These are phyloP conservation scores for Melospiza melodia DNA, from an alignment of 2,113 vertebrate genomes.

Conservation along the genomic window DNA sequence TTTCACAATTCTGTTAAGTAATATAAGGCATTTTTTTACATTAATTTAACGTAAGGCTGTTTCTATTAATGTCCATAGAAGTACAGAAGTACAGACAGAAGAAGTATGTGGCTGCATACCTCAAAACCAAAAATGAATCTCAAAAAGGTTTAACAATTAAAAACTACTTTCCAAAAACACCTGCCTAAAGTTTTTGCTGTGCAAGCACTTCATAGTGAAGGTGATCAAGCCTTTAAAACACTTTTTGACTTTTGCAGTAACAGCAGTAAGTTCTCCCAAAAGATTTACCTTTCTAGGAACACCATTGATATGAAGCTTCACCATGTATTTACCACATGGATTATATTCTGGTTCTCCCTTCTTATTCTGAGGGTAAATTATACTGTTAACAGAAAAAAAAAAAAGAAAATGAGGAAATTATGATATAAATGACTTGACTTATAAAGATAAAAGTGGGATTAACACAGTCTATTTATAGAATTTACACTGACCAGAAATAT, in stretches of 20 bases:
- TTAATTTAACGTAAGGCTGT: background rate
- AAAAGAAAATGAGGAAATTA: background rate
- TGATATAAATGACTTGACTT: background rate
- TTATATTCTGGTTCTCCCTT: constrained; percentile 96
- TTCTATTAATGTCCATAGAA: background rate
- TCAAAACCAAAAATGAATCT: background rate
- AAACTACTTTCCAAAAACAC: background rate
- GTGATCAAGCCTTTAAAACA: background rate
- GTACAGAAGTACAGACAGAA: background rate
- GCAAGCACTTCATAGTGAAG: background rate
- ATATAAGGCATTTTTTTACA: background rate
- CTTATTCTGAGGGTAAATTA: constrained; percentile 98
- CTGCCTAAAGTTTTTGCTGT: background rate
- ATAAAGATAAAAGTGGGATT: background rate
- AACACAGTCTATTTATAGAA: background rate
- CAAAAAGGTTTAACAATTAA: background rate
- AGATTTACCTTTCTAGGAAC: constrained; percentile 92
- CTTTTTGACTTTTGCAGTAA: background rate
- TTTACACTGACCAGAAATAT: background rate
- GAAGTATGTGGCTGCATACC: background rate
- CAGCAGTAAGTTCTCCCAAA: background rate
- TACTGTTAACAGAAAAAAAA: constrained; percentile 75
- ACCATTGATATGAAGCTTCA: constrained; percentile 97
- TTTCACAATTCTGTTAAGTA: background rate
- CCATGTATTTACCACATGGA: constrained; percentile 99